Evolutionary conservation across 2,797 vertebrate genomes (phyloP).

Genomic region (Sphenopsis melanotis): DNA sequence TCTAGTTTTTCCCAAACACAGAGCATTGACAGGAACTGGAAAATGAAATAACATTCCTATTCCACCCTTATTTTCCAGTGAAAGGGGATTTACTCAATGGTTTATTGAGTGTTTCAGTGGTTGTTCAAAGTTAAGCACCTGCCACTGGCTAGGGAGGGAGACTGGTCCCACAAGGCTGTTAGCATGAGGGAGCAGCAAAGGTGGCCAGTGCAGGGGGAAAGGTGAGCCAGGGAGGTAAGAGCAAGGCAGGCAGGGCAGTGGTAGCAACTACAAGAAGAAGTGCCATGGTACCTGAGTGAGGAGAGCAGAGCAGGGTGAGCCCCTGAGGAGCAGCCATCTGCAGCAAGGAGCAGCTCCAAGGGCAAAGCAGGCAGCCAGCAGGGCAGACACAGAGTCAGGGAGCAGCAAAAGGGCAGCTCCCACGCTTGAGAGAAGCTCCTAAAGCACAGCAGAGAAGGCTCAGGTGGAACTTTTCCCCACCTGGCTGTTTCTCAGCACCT

Average conservation of each 20-base stretch:
- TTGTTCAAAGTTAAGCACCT: background rate
- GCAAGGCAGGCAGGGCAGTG: background rate
- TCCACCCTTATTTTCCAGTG: background rate
- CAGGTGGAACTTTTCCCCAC: background rate
- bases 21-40: background rate
- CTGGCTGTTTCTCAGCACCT: background rate
- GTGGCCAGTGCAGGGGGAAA: background rate
- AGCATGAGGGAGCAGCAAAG: background rate
- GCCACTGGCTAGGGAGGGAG: background rate
- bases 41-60: background rate
- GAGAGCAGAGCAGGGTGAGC: background rate
- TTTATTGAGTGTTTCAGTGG: background rate
- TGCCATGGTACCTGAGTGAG: background rate
- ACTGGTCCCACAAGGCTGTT: background rate
- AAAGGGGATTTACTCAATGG: background rate
- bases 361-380: background rate
- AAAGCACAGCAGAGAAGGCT: background rate
- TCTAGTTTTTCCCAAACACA: background rate
- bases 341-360: background rate
- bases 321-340: background rate
- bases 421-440: background rate
- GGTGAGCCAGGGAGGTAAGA: background rate
- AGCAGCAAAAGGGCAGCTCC: background rate
- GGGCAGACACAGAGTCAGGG: fast-evolving
- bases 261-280: background rate